A percentile compares a stretch with the other conserved stretches of the same genome.
phyloP scores from a whole-genome alignment of 2,113 vertebrate species.

The Triplophysa rosa region DNA sequence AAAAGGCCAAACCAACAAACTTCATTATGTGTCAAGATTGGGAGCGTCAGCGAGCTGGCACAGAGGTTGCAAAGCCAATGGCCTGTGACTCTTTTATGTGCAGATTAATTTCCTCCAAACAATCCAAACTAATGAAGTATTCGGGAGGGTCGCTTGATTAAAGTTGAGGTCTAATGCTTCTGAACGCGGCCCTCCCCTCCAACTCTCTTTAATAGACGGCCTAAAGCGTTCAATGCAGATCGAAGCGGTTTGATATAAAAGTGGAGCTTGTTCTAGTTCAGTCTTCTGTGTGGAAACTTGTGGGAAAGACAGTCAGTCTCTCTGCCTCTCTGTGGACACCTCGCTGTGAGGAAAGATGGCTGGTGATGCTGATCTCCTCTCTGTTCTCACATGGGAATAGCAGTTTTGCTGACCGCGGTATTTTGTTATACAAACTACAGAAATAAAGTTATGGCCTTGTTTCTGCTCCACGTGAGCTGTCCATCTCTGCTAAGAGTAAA shows the following conservation, averaged over 20 bases:
- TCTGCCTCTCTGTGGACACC: slow-evolving; percentile 35
- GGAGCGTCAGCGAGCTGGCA: slow-evolving; percentile 12
- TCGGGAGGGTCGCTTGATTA: slow-evolving; percentile 39
- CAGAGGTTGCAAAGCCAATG: slow-evolving; percentile 32
- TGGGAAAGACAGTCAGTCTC: background rate
- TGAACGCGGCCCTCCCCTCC: background rate
- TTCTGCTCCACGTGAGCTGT: background rate
- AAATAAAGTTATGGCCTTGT: slow-evolving; percentile 56
- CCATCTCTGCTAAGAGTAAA: background rate
- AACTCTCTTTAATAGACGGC: background rate
- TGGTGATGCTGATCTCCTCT: slow-evolving; percentile 42
- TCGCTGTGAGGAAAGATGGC: slow-evolving; percentile 59
- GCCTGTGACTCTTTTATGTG: slow-evolving; percentile 45
- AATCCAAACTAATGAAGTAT: slow-evolving; percentile 47
- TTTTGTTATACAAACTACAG: slow-evolving; percentile 45
- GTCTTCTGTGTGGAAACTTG: slow-evolving; percentile 11
- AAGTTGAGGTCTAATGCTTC: slow-evolving; percentile 28
- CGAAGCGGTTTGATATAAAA: slow-evolving; percentile 9
- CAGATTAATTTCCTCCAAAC: slow-evolving; percentile 55
- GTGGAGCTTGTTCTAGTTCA: slow-evolving; percentile 20
- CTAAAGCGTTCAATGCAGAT: background rate
- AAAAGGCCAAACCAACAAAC: slow-evolving; percentile 47
- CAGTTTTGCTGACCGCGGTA: slow-evolving; percentile 62
- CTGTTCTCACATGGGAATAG: slow-evolving; percentile 57
- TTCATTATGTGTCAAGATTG: slow-evolving; percentile 50